These are phyloP conservation scores for Polypterus senegalus DNA, from an alignment of 2,113 vertebrate genomes.

Conservation along the genomic window DNA sequence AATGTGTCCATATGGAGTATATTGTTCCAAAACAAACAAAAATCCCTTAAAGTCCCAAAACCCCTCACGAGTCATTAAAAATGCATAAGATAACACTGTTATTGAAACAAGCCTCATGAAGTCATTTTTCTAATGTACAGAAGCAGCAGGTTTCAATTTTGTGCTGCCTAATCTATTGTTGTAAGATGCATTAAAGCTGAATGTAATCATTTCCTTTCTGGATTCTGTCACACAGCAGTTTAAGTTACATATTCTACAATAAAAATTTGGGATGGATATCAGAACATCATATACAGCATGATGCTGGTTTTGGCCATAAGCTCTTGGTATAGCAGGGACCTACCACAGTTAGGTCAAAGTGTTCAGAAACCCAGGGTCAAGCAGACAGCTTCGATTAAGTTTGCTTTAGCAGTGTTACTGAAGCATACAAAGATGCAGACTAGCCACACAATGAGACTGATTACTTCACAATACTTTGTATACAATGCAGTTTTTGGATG, in stretches of 20 bases:
- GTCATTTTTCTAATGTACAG: constrained; percentile 31
- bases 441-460: background rate
- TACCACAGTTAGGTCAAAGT: constrained; percentile 30
- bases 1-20: constrained; percentile 4
- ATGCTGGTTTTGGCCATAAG: constrained; percentile 40
- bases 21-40: constrained; percentile 9
- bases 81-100: constrained; percentile 15
- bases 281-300: constrained; percentile 38
- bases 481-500: constrained; percentile 29
- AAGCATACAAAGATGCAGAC: background rate
- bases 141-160: constrained; percentile 60
- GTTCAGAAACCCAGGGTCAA: constrained; percentile 22
- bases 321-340: constrained; percentile 29
- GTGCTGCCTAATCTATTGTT: constrained; percentile 57
- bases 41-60: constrained; percentile 1
- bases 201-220: constrained; percentile 70
- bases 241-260: constrained; percentile 57
- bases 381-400: constrained; percentile 12
- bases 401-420: constrained; percentile 22
- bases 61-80: constrained; percentile 7
- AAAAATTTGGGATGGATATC: constrained; percentile 41
- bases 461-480: constrained; percentile 4
- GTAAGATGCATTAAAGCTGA: constrained; percentile 56
- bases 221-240: constrained; percentile 44
- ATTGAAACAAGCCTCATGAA: constrained; percentile 1